Conservation (phyloP, 2,797 vertebrate genomes). For the Sebastes kiyomatsui region DNA sequence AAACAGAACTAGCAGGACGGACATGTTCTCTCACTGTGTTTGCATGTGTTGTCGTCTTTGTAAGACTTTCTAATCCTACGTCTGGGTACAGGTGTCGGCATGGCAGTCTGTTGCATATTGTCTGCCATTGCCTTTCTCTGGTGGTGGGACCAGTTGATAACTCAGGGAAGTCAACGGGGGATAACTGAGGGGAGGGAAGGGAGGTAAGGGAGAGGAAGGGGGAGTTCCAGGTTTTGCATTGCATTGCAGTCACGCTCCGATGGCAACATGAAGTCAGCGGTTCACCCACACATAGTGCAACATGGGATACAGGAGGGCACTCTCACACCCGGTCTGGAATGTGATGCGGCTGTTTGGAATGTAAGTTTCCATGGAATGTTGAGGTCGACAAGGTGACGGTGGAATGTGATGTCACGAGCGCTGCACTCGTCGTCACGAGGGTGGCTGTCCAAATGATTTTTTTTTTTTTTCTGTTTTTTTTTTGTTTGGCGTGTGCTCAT, state of each 20-base stretch:
- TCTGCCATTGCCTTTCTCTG: slow-evolving; percentile 73
- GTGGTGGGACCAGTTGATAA: slow-evolving; percentile 26
- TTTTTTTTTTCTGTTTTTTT: background rate
- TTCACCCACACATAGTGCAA: slow-evolving; percentile 61
- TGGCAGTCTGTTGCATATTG: slow-evolving; percentile 84
- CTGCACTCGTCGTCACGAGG: background rate
- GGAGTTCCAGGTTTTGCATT: slow-evolving; percentile 67
- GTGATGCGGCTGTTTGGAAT: slow-evolving; percentile 70
- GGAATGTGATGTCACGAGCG: slow-evolving; percentile 18
- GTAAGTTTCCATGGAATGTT: slow-evolving; percentile 70
- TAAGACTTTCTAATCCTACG: slow-evolving; percentile 17
- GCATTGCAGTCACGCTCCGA: slow-evolving; percentile 74
- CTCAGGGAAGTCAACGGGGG: slow-evolving; percentile 4
- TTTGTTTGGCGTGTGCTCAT: background rate
- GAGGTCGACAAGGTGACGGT: slow-evolving; percentile 33
- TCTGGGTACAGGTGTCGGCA: slow-evolving; percentile 58
- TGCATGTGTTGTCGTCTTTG: slow-evolving; percentile 41
- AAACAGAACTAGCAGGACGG: slow-evolving; percentile 60
- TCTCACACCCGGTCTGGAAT: slow-evolving; percentile 65
- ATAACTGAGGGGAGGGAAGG: background rate
- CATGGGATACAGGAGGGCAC: slow-evolving; percentile 51
- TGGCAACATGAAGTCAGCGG: slow-evolving; percentile 70
- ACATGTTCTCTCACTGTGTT: slow-evolving; percentile 50
- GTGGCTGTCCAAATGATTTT: background rate
- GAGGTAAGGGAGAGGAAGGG: background rate